Evolutionary conservation across 2,113 vertebrate genomes (phyloP).

Genomic region (Gymnogyps californianus): DNA sequence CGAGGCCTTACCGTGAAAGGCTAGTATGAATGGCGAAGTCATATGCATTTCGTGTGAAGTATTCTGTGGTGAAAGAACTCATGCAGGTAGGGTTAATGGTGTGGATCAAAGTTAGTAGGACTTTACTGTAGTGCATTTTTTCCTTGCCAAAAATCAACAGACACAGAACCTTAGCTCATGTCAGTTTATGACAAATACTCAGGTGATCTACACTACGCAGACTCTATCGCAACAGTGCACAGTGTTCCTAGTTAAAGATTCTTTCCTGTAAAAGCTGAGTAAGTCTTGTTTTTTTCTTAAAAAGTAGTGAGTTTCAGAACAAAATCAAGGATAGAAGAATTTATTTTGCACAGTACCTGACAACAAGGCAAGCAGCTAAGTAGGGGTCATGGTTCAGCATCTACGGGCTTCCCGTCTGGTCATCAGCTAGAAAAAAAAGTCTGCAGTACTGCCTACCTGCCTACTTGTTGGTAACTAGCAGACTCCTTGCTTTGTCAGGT

Average conservation of each 20-base stretch:
- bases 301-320: slow-evolving; percentile 15
- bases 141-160: slow-evolving; percentile 73
- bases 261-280: slow-evolving; percentile 59
- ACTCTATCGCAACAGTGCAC: slow-evolving; percentile 58
- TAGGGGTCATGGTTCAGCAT: not conserved
- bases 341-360: slow-evolving; percentile 68
- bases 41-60: not conserved
- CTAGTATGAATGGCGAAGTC: not conserved
- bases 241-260: slow-evolving; percentile 65
- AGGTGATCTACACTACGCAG: slow-evolving; percentile 72
- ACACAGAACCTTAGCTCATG: slow-evolving; percentile 75
- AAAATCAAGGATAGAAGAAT: slow-evolving; percentile 4
- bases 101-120: slow-evolving; percentile 28
- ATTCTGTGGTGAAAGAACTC: slow-evolving; percentile 34
- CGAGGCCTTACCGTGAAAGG: slow-evolving; percentile 63
- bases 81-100: slow-evolving; percentile 27
- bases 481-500: slow-evolving; percentile 67
- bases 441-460: slow-evolving; percentile 36
- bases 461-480: slow-evolving; percentile 32
- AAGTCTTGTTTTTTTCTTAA: not conserved
- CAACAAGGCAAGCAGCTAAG: slow-evolving; percentile 45
- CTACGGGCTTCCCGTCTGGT: not conserved
- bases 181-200: slow-evolving; percentile 77
- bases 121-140: slow-evolving; percentile 63
- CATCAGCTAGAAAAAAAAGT: not conserved